phyloP scores from a whole-genome alignment of 30 jellyfish, hydroid and myxozoan genomes.

The Turritopsis dohrnii region DNA sequence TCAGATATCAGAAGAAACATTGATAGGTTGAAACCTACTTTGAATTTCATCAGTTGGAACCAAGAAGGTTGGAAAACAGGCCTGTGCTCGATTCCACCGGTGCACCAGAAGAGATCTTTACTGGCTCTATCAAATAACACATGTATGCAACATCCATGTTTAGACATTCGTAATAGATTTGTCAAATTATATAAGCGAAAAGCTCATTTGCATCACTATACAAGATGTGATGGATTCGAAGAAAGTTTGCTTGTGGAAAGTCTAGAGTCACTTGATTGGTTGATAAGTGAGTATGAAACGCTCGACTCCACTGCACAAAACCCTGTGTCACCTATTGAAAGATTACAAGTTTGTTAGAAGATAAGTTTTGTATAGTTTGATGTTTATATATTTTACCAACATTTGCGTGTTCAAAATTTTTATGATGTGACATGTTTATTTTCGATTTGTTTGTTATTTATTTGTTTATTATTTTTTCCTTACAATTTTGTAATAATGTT shows the following conservation, averaged over 20 bases:
- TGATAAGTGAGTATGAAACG: constrained; percentile 57
- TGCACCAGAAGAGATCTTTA: constrained; percentile 55
- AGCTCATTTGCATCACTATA: constrained; percentile 89
- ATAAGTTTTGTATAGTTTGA: not conserved
- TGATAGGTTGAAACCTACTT: constrained; percentile 60
- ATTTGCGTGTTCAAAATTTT: not conserved
- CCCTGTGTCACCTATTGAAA: constrained; percentile 12
- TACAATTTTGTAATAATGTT: too few relatives aligned
- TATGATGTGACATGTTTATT: too few relatives aligned
- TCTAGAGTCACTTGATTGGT: constrained; percentile 59
- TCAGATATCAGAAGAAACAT: constrained; percentile 83
- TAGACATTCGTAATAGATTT: constrained; percentile 58
- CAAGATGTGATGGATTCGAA: constrained; percentile 66
- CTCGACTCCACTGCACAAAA: constrained; percentile 22
- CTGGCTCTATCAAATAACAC: constrained; percentile 77
- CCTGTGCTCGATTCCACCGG: constrained; percentile 85
- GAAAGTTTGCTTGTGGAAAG: constrained; percentile 45
- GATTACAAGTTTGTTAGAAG: constrained; percentile 14
- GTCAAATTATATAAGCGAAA: constrained; percentile 74
- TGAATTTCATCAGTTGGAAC: constrained; percentile 77
- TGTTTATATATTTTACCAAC: not conserved
- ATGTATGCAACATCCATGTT: constrained; percentile 54
- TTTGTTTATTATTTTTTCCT: too few relatives aligned
- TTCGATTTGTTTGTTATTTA: too few relatives aligned
- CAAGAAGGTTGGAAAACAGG: constrained; percentile 97